phyloP scores from a whole-genome alignment of 92 coral and sea anemone genomes.

The Porites cylindrica region DNA sequence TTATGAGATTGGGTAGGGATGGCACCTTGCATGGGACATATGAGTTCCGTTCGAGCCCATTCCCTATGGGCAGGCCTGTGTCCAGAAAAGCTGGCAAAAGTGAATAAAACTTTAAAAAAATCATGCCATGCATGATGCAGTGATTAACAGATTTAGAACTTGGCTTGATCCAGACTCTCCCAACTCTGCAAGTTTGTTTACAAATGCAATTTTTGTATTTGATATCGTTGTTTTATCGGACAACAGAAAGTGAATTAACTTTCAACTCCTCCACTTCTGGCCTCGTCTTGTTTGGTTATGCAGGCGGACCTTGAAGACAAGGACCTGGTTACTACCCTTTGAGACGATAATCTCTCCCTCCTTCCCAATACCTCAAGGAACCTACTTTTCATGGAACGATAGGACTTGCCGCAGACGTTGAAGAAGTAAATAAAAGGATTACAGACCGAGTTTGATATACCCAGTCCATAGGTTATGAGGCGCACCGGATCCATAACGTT shows the following conservation, averaged over 20 bases:
- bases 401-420: conserved; percentile 31
- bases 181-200: neutral
- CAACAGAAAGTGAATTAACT: neutral
- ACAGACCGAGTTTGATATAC: conserved; percentile 69
- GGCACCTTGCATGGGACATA: no score
- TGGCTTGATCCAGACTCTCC: neutral
- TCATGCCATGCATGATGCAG: no score
- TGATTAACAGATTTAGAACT: no score
- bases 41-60: no score
- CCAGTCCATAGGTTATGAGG: conserved; percentile 66
- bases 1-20: no score
- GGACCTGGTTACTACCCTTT: neutral
- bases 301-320: neutral
- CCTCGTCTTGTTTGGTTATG: neutral
- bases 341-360: neutral
- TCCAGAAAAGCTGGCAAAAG: no score
- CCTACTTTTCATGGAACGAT: neutral
- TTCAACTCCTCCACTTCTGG: neutral
- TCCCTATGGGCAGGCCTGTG: no score
- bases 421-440: conserved; percentile 78
- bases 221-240: neutral
- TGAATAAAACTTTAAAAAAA: no score
- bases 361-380: neutral
- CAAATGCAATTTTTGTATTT: neutral
- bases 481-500: conserved; percentile 64